A percentile compares a stretch with the other conserved stretches of the same genome.
These are phyloP conservation scores for Brachionus rubens DNA, from an alignment of 1,140 invertebrate species.

Conservation along the genomic window DNA sequence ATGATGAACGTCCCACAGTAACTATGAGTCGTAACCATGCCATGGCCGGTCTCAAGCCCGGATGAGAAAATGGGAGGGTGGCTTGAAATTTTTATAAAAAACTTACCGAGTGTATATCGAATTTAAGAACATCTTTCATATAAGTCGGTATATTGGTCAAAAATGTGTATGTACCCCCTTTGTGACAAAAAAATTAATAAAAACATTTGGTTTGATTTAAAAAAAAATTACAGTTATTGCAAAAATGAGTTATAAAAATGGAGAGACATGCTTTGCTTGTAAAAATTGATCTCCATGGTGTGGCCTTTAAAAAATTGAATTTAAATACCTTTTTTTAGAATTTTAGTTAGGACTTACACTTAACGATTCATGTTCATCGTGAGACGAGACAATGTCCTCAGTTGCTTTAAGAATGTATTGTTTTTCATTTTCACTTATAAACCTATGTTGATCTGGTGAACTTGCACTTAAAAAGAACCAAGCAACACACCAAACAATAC, in stretches of 20 bases:
- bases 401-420: slow-evolving; percentile 54
- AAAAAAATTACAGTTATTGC: slow-evolving; percentile 89
- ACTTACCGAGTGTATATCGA: slow-evolving; percentile 58
- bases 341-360: neutral
- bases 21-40: no score
- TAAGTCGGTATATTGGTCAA: slow-evolving; percentile 60
- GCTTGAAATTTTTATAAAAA: no score
- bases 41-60: no score
- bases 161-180: slow-evolving; percentile 57
- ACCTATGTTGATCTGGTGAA: slow-evolving; percentile 52
- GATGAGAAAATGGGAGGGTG: no score
- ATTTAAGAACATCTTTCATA: slow-evolving; percentile 59
- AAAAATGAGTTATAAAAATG: slow-evolving; percentile 80
- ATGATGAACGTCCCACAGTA: no score
- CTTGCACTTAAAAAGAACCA: slow-evolving; percentile 54
- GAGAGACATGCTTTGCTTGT: slow-evolving; percentile 83
- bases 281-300: slow-evolving; percentile 71
- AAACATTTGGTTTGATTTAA: neutral
- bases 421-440: slow-evolving; percentile 53
- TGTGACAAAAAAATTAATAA: neutral
- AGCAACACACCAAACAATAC: slow-evolving; percentile 57
- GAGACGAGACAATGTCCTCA: slow-evolving; percentile 36
- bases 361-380: slow-evolving; percentile 38
- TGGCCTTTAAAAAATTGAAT: neutral
- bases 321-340: no score